These are phyloP conservation scores for Ganaspis sp. DNA, from an alignment of 1,140 invertebrate genomes.

Conservation along the genomic window DNA sequence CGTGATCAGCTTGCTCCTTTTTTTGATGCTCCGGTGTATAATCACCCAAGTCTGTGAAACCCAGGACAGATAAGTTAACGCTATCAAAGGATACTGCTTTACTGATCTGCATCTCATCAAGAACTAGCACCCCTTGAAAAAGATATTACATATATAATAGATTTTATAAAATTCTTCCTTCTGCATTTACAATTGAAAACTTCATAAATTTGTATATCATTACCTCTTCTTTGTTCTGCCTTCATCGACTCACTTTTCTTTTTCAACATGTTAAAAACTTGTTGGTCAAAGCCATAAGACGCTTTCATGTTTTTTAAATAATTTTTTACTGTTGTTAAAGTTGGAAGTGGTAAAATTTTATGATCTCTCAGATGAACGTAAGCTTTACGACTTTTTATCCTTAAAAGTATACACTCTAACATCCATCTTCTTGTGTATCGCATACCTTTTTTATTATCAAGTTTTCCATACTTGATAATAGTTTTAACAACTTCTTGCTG, in stretches of 20 bases:
- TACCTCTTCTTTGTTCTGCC: not conserved
- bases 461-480: not conserved
- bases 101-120: not conserved
- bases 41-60: not conserved
- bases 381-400: not conserved
- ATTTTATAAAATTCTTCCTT: too few species aligned
- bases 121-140: not conserved
- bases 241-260: not conserved
- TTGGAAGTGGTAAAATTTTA: not conserved
- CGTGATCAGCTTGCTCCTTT: not conserved
- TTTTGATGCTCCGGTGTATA: slow-evolving; percentile 16
- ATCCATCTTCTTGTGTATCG: not conserved
- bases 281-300: too few species aligned
- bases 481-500: too few species aligned
- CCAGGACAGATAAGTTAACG: not conserved
- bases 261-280: too few species aligned
- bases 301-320: too few species aligned
- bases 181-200: too few species aligned
- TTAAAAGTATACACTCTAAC: not conserved
- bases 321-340: not conserved
- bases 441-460: not conserved
- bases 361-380: not conserved
- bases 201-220: not conserved
- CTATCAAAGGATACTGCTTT: not conserved
- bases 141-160: not conserved